These are phyloP conservation scores for Dichetophora obliterata DNA, from an alignment of 2,888 invertebrate genomes.

Conservation along the genomic window DNA sequence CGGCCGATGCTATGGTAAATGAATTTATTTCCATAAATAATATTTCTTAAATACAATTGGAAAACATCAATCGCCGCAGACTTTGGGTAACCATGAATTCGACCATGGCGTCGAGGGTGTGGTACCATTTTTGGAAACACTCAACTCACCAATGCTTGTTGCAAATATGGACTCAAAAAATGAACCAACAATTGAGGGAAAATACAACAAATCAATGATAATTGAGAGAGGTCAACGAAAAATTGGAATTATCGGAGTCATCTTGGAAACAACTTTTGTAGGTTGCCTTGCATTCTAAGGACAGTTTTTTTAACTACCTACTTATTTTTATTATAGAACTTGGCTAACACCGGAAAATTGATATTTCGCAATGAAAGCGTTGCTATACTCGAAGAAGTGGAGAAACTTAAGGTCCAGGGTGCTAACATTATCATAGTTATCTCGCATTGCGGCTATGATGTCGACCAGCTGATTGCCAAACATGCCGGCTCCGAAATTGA, in stretches of 20 bases:
- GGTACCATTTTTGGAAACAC: conserved; percentile 77
- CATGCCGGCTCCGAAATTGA: conserved; percentile 78
- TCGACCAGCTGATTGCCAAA: conserved; percentile 77
- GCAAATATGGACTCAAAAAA: conserved; percentile 80
- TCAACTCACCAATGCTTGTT: conserved; percentile 77
- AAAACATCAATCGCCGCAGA: conserved; percentile 71
- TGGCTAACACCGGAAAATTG: conserved; percentile 77
- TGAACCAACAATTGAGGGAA: conserved; percentile 77
- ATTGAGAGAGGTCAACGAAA: conserved; percentile 75
- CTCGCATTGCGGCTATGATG: conserved; percentile 84
- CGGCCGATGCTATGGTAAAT: conserved; percentile 81
- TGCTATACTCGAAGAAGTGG: conserved; percentile 78
- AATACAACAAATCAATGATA: conserved; percentile 76
- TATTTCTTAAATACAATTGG: neutral
- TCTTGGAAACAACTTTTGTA: conserved; percentile 77
- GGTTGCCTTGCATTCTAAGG: conserved; percentile 49
- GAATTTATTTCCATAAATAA: neutral
- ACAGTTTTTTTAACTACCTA: neutral
- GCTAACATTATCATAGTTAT: conserved; percentile 85
- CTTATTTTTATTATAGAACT: conserved; percentile 71
- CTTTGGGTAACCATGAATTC: conserved; percentile 90
- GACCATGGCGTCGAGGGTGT: conserved; percentile 81
- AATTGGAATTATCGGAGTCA: conserved; percentile 86
- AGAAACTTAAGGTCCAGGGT: conserved; percentile 73
- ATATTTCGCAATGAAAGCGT: conserved; percentile 79